phyloP scores from a whole-genome alignment of 2,888 invertebrate species.

The Drosophila meridionalis region DNA sequence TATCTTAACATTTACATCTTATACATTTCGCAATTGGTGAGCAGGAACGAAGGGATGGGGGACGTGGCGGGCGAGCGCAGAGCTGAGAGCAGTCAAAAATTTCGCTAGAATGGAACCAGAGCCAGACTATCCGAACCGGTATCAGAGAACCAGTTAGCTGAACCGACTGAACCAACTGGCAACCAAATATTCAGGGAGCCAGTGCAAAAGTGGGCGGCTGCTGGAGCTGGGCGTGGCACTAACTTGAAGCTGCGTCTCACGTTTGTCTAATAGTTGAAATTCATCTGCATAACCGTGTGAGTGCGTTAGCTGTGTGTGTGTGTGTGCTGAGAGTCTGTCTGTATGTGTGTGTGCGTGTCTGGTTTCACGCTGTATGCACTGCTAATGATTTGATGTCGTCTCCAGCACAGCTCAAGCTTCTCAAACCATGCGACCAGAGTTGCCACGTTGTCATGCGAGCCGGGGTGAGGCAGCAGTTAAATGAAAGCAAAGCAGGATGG shows the following conservation, averaged over 20 bases:
- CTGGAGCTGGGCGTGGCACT: conserved; percentile 12
- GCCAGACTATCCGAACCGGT: conserved; percentile 15
- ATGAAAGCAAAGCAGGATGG: background rate
- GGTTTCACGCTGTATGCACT: conserved; percentile 79
- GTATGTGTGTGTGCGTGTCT: conserved; percentile 46
- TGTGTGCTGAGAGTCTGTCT: conserved; percentile 13
- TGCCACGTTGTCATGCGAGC: conserved; percentile 27
- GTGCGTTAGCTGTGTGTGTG: conserved; percentile 10
- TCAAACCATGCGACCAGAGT: conserved; percentile 11
- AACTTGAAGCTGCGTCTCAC: background rate
- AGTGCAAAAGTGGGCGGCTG: background rate
- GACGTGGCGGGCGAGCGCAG: background rate
- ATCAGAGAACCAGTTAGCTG: conserved; percentile 6
- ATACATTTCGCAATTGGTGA: conserved; percentile 42
- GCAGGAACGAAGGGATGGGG: background rate
- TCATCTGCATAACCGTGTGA: conserved; percentile 53
- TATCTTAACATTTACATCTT: conserved; percentile 79
- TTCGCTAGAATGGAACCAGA: conserved; percentile 42
- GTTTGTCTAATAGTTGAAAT: conserved; percentile 71
- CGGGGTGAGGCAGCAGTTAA: background rate
- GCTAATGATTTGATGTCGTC: conserved; percentile 79
- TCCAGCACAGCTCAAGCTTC: conserved; percentile 24
- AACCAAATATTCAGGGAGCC: conserved; percentile 5
- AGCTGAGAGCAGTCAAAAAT: conserved; percentile 50
- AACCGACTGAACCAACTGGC: conserved; percentile 9